Evolutionary conservation across 2,113 vertebrate species (phyloP).

Genomic region (Oncorhynchus clarkii): DNA sequence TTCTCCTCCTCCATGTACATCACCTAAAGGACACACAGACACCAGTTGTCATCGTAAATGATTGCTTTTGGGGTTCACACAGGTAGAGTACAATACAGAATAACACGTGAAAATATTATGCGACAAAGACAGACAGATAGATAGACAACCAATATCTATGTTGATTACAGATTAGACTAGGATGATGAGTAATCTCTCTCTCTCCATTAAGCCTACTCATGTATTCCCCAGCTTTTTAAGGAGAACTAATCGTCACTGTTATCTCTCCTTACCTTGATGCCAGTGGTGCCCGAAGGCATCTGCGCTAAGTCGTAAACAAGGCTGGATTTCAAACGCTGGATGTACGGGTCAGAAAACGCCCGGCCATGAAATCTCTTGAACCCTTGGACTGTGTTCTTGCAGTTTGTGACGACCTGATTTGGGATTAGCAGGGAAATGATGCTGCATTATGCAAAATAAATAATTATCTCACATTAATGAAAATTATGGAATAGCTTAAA

Average conservation of each 20-base stretch:
- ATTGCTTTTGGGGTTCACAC: no score
- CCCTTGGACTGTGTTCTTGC: slow-evolving; percentile 95
- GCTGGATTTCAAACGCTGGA: slow-evolving; percentile 85
- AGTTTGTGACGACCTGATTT: slow-evolving; percentile 89
- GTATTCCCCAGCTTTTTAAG: not conserved
- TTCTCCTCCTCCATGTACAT: slow-evolving; percentile 97
- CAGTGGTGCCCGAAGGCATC: slow-evolving; percentile 87
- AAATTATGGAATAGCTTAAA: no score
- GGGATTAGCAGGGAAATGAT: no score
- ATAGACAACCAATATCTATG: no score
- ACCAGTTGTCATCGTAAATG: not conserved
- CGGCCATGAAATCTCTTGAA: slow-evolving; percentile 97
- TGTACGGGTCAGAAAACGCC: slow-evolving; percentile 90
- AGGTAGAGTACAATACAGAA: no score
- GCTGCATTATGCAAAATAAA: no score
- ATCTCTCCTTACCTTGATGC: slow-evolving; percentile 83
- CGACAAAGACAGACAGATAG: no score
- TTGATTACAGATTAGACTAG: no score
- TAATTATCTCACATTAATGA: no score
- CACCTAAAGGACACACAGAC: slow-evolving; percentile 72
- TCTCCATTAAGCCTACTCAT: not conserved
- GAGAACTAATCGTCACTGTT: not conserved
- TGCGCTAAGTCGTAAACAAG: slow-evolving; percentile 91
- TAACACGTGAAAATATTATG: no score
- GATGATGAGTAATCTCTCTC: no score